These are phyloP conservation scores for Abrostola tripartita DNA, from an alignment of 2,888 invertebrate genomes.

Conservation along the genomic window DNA sequence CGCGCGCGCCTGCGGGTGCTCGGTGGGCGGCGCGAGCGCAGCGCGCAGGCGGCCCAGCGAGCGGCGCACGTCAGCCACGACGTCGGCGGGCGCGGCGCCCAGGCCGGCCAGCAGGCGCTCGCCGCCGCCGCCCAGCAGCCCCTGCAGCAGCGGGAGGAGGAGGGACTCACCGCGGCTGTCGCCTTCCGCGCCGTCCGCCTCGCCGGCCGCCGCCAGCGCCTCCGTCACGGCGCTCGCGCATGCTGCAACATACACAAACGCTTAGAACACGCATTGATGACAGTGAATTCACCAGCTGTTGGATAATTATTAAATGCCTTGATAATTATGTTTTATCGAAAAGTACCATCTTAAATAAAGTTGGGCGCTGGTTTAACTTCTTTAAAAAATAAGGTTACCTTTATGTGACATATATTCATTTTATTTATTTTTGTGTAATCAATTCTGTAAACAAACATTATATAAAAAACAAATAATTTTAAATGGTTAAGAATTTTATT, in stretches of 20 bases:
- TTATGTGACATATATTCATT: too few species aligned
- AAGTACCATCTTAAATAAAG: too few species aligned
- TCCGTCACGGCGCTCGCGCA: constrained; percentile 84
- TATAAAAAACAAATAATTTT: neutral
- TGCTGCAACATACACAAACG: constrained; percentile 63
- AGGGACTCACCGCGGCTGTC: constrained; percentile 92
- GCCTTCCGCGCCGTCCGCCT: constrained; percentile 58
- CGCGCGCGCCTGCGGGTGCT: constrained; percentile 87
- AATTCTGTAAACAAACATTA: neutral
- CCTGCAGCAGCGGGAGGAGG: constrained; percentile 91
- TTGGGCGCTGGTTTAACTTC: too few species aligned
- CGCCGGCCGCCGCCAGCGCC: constrained; percentile 80
- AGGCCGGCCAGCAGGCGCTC: constrained; percentile 80
- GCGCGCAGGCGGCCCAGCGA: constrained; percentile 92
- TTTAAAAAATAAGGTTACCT: too few species aligned
- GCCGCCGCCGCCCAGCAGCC: constrained; percentile 88
- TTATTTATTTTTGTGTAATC: neutral
- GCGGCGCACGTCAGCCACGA: constrained; percentile 93
- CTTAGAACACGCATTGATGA: neutral
- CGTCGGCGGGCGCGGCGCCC: constrained; percentile 88
- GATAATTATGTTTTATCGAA: too few species aligned
- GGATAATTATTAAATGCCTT: too few species aligned
- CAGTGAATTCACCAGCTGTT: neutral
- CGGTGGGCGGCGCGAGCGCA: constrained; percentile 89
- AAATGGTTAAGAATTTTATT: neutral